Base-by-base conservation (phyloP, 53 echinoderm and acorn worm genomes). In the Crossaster papposus region DNA sequence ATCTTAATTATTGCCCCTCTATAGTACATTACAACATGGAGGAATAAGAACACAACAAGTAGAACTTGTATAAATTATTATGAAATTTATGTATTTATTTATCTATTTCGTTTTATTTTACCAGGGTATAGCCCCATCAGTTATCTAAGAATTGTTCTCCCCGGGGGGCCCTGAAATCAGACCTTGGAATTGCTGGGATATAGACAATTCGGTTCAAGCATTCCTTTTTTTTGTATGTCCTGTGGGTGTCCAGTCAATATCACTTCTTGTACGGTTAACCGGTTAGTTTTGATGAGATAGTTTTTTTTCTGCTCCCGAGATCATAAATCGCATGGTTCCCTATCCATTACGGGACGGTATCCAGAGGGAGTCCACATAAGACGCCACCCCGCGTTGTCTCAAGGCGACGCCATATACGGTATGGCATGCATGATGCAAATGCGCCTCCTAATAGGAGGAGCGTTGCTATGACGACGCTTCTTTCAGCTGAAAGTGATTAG, bases 391-490 rank as follows among this genome's bases (percentile, higher is more conserved):
- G 62, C 62, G 34, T n/a, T n/a, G 85, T 87, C 87, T 87, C 87
- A 36, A 77, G 64, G 87, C 76, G 76, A 87, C 87, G 87, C 87
- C 87, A 77, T 87, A 87, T 87, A 87, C 24, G 87, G 87, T 87
- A 87, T 87, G 87, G 87, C 87, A 87, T 87, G 87, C 87, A 87
- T 77, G 76, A 87, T 86, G 86, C 62, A 86, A 72, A 70, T 76
- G 12, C 68, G 76, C 30, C 22, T 44, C 44, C 31, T 22, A 32
- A 44, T 44, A 58, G 85, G 87, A 87, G 87, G 87, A 62, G 87
- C 76, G 87, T 87, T 77, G 62, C 87, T 32, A 77, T 78, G 78
- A 26, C 78, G 51, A 78, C 78, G 78, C 44, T 7, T 36, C 74
- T 23, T 44, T 78, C 36, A 34, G 23, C 78, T 78, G 20, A 18